phyloP scores from a whole-genome alignment of 2,113 vertebrate genomes.

The Prunella himalayana region DNA sequence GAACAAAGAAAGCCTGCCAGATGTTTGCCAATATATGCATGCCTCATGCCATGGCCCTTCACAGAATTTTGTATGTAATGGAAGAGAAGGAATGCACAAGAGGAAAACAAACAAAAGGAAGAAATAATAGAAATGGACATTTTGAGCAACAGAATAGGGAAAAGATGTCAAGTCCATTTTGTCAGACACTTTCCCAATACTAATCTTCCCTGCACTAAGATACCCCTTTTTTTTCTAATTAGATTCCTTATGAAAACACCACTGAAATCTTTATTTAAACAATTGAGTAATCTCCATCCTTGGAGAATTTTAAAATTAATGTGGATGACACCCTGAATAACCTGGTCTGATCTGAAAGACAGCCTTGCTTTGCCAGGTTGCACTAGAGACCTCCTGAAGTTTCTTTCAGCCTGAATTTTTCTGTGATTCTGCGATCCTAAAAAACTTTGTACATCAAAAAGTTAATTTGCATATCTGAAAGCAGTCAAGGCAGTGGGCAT shows the following conservation, averaged over 20 bases:
- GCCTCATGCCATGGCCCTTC: background rate
- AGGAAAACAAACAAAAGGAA: conserved; percentile 14
- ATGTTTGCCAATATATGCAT: background rate
- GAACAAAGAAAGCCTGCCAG: background rate
- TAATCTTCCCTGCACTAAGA: background rate
- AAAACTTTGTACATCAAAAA: background rate
- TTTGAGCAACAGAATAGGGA: conserved; percentile 3
- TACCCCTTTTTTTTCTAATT: background rate
- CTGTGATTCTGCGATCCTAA: background rate
- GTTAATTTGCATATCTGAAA: background rate
- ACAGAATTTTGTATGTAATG: background rate
- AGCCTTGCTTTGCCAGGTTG: background rate
- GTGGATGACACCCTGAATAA: background rate
- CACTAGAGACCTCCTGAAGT: background rate
- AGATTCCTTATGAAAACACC: background rate
- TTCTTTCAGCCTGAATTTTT: background rate
- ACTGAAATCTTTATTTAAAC: background rate
- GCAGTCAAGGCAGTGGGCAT: background rate
- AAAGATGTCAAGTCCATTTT: conserved; percentile 38
- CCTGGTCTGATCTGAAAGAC: background rate
- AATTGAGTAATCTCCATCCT: background rate
- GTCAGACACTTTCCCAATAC: background rate
- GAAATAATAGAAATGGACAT: background rate
- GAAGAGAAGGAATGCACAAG: background rate
- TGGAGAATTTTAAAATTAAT: background rate